Conservation (phyloP, 2,888 invertebrate genomes). For the Drosophila lacicola region DNA sequence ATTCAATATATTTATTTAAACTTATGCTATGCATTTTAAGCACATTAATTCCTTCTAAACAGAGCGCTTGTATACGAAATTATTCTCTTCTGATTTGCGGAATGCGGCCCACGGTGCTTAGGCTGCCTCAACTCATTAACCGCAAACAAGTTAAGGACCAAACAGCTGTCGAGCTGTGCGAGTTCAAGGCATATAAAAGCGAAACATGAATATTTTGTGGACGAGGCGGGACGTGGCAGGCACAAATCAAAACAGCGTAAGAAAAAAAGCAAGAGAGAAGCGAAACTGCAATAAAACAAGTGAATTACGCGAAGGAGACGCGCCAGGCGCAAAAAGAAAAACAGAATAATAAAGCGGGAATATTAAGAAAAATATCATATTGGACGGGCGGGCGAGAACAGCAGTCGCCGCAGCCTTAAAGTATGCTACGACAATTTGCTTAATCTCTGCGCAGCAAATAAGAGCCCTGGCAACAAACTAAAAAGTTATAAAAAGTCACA, state of each 20-base stretch:
- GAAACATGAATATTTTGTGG: slow-evolving; percentile 42
- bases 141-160: slow-evolving; percentile 54
- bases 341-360: slow-evolving; percentile 73
- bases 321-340: slow-evolving; percentile 50
- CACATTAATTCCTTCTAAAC: slow-evolving; percentile 1
- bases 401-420: slow-evolving; percentile 44
- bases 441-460: slow-evolving; percentile 61
- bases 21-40: background rate
- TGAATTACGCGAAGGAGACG: slow-evolving; percentile 62
- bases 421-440: slow-evolving; percentile 67
- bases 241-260: slow-evolving; percentile 77
- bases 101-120: slow-evolving; percentile 38
- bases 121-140: slow-evolving; percentile 62
- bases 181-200: slow-evolving; percentile 46
- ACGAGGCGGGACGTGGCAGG: slow-evolving; percentile 25
- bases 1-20: background rate
- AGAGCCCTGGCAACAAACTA: slow-evolving; percentile 61
- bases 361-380: slow-evolving; percentile 67
- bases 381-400: slow-evolving; percentile 37
- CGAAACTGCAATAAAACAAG: slow-evolving; percentile 76
- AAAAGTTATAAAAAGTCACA: slow-evolving; percentile 72
- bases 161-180: slow-evolving; percentile 61
- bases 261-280: slow-evolving; percentile 23
- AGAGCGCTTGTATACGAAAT: background rate
- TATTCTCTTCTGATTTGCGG: background rate